Conservation (phyloP, 37 sponge, comb jelly and placozoan species). For the Bolinopsis microptera region DNA sequence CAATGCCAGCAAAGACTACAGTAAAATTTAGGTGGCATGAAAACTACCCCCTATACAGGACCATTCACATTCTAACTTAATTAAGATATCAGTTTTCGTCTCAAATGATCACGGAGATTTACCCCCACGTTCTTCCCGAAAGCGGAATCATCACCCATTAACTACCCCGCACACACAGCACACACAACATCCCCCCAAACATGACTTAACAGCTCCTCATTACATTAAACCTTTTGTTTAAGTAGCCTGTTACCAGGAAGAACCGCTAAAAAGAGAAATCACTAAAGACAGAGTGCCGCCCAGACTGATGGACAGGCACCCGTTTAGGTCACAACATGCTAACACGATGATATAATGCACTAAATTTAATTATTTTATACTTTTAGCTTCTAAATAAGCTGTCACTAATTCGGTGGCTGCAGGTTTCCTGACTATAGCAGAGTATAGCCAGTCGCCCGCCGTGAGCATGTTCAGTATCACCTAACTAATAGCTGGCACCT, state of each 20-base stretch:
- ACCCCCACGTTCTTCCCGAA: neutral
- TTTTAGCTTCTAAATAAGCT: neutral
- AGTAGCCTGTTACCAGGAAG: neutral
- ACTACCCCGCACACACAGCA: neutral
- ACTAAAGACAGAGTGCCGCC: neutral
- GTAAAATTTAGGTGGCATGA: neutral
- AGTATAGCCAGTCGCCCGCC: neutral
- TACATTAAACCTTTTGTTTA: neutral
- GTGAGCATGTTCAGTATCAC: neutral
- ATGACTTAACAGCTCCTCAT: no score
- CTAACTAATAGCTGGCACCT: neutral
- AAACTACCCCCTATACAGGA: neutral
- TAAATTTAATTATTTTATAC: neutral
- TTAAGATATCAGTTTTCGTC: neutral
- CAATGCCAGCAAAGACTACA: neutral
- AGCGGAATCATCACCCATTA: no score
- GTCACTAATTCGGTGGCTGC: neutral
- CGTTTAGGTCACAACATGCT: neutral
- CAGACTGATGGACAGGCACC: neutral
- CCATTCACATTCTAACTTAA: neutral
- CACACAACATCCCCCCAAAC: no score
- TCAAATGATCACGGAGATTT: neutral
- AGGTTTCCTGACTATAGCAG: neutral
- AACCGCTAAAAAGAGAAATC: neutral
- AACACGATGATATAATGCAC: neutral